These are phyloP conservation scores for Bombus balteatus DNA, from an alignment of 1,140 invertebrate genomes.

Conservation along the genomic window DNA sequence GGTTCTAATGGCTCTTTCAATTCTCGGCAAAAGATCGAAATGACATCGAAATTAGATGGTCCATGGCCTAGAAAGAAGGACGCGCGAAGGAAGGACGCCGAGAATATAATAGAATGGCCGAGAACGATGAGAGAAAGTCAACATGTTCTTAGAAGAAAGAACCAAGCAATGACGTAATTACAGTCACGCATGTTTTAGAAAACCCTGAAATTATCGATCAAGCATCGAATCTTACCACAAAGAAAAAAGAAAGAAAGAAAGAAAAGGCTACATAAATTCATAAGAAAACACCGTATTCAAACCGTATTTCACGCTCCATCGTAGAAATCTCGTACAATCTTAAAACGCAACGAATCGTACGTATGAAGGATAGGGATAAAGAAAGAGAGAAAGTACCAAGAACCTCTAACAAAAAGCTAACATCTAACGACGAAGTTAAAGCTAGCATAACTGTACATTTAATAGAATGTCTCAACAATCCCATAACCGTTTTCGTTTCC, in stretches of 20 bases:
- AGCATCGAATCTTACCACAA: background rate
- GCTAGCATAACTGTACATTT: conserved; percentile 60
- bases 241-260: too few relatives aligned
- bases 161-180: conserved; percentile 4
- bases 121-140: conserved; percentile 26
- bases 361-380: background rate
- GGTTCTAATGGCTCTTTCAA: background rate
- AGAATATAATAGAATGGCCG: background rate
- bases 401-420: conserved; percentile 53
- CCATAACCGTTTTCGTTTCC: conserved; percentile 6
- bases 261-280: too few relatives aligned
- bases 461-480: conserved; percentile 50
- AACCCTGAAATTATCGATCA: background rate
- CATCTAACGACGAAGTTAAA: conserved; percentile 19
- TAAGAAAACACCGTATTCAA: background rate
- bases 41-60: conserved; percentile 19
- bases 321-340: background rate
- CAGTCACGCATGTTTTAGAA: background rate
- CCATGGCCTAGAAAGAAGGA: background rate
- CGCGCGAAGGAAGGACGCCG: conserved; percentile 1
- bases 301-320: background rate
- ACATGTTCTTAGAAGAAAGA: conserved; percentile 28
- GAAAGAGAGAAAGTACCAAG: background rate
- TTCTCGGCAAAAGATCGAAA: background rate
- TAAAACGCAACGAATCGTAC: background rate